A percentile compares a stretch with the other conserved stretches of the same genome.
phyloP scores from a whole-genome alignment of 37 sponge, comb jelly and placozoan genomes.

The Tethya wilhelma region DNA sequence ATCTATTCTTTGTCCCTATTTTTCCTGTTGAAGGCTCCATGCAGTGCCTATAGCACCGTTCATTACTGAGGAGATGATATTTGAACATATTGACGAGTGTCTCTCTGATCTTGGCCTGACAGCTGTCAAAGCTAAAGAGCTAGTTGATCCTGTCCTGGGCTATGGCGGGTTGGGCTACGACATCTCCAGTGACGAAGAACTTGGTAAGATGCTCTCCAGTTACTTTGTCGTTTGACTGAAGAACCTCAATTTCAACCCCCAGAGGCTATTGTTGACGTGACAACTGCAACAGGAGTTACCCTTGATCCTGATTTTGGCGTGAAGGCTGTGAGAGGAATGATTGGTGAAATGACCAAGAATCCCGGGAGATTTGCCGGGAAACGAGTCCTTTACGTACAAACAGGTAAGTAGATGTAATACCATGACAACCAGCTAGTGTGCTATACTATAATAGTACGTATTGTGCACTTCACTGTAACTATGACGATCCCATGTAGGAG shows the following conservation, averaged over 20 bases:
- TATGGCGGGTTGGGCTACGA: constrained; percentile 71
- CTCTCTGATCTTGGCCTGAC: constrained; percentile 42
- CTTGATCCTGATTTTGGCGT: constrained; percentile 75
- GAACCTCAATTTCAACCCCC: too few relatives aligned
- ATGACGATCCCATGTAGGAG: constrained; percentile 28
- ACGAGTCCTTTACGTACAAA: constrained; percentile 57
- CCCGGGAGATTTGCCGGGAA: constrained; percentile 72
- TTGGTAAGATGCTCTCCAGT: constrained; percentile 27
- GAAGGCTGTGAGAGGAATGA: constrained; percentile 76
- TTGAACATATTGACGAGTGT: constrained; percentile 41
- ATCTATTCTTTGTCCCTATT: not conserved
- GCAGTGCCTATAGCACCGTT: constrained; percentile 59
- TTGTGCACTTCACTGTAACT: constrained; percentile 5
- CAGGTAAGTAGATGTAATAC: too few relatives aligned
- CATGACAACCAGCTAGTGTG: not conserved
- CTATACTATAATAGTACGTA: not conserved
- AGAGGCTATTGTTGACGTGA: constrained; percentile 36
- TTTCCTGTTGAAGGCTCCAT: constrained; percentile 71
- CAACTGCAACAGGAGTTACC: constrained; percentile 61
- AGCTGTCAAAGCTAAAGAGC: constrained; percentile 42
- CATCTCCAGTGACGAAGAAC: constrained; percentile 68
- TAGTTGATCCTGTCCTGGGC: constrained; percentile 79
- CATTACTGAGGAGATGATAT: constrained; percentile 46
- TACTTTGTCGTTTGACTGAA: too few relatives aligned
- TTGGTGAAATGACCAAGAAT: constrained; percentile 59